A percentile compares a stretch with the other conserved stretches of the same genome.
These are phyloP conservation scores for Anguilla anguilla DNA, from an alignment of 2,797 vertebrate genomes.

Conservation along the genomic window DNA sequence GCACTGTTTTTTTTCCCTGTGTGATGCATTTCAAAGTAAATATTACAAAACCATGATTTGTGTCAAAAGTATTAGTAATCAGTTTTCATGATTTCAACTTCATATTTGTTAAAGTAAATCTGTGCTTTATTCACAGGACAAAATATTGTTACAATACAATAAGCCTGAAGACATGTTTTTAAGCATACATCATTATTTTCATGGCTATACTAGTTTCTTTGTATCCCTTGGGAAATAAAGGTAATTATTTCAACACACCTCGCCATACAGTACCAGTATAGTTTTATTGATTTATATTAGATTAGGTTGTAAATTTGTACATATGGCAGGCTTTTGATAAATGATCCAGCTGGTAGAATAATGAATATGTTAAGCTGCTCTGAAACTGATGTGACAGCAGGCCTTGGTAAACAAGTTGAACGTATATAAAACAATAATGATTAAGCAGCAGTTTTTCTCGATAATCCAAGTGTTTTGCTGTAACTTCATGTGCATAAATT, in stretches of 20 bases:
- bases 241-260: not conserved
- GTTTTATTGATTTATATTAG: constrained; percentile 26
- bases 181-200: constrained; percentile 47
- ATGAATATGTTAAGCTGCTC: constrained; percentile 28
- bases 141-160: constrained; percentile 49
- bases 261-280: not conserved
- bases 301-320: constrained; percentile 27
- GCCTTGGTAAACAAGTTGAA: constrained; percentile 21
- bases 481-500: constrained; percentile 13
- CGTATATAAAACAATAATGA: constrained; percentile 15
- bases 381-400: constrained; percentile 19
- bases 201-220: constrained; percentile 34
- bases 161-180: constrained; percentile 44
- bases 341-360: constrained; percentile 30
- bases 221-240: constrained; percentile 31
- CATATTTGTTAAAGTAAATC: constrained; percentile 56
- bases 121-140: constrained; percentile 75
- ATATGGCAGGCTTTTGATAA: constrained; percentile 27
- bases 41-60: not conserved
- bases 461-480: constrained; percentile 6
- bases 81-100: not conserved
- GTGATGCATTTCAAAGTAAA: not conserved
- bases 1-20: not conserved
- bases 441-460: constrained; percentile 16
- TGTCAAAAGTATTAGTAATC: constrained; percentile 51